Conservation (phyloP, 1,140 invertebrate genomes). For the Hormaphis cornu region DNA sequence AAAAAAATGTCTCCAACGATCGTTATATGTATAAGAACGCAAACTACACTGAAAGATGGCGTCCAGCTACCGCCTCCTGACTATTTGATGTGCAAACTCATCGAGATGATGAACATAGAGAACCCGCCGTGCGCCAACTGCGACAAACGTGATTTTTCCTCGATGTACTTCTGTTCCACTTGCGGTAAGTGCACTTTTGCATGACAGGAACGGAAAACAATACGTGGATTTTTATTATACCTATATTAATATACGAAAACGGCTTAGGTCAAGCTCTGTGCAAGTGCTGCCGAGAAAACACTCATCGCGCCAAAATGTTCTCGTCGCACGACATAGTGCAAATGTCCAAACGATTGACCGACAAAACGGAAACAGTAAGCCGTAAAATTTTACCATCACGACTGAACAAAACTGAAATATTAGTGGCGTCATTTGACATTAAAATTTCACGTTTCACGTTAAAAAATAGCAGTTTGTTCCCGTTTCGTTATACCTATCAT, state of each 20-base stretch:
- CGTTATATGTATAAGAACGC: too few species aligned
- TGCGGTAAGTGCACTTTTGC: slow-evolving; percentile 47
- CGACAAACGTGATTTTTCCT: slow-evolving; percentile 54
- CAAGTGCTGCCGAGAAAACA: slow-evolving; percentile 57
- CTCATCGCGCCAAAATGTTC: slow-evolving; percentile 65
- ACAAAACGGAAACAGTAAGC: slow-evolving; percentile 51
- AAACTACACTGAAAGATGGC: slow-evolving; percentile 48
- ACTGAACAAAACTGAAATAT: too few species aligned
- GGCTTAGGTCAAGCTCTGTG: slow-evolving; percentile 57
- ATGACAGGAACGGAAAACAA: background rate
- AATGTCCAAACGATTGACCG: slow-evolving; percentile 58
- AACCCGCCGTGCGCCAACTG: slow-evolving; percentile 62
- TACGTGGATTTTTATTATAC: background rate
- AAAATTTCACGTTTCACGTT: too few species aligned
- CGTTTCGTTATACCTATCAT: too few species aligned
- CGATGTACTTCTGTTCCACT: slow-evolving; percentile 61
- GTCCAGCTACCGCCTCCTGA: slow-evolving; percentile 51
- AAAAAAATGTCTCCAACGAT: too few species aligned
- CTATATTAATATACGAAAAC: background rate
- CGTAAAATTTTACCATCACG: background rate
- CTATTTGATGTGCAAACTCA: slow-evolving; percentile 53
- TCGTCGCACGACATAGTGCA: slow-evolving; percentile 59
- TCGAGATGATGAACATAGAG: slow-evolving; percentile 56
- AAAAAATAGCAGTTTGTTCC: too few species aligned
- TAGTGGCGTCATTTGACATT: too few species aligned